Evolutionary conservation across 2,113 vertebrate genomes (phyloP).

Genomic region (Antigone vipio): DNA sequence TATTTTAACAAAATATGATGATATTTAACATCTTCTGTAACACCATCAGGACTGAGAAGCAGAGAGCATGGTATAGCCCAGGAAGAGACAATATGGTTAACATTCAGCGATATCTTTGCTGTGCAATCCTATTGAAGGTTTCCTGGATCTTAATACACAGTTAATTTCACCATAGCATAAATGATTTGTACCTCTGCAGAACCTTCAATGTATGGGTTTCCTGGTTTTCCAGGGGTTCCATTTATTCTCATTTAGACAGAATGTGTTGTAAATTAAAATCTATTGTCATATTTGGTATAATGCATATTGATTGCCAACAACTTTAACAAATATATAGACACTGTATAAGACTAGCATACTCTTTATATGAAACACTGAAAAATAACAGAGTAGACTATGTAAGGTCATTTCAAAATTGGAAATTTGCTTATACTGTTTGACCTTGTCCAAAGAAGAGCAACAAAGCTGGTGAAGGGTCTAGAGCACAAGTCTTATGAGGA

Average conservation of each 20-base stretch:
- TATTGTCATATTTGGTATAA: not conserved
- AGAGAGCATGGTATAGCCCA: not conserved
- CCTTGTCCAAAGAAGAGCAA: no score
- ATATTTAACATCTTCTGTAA: not conserved
- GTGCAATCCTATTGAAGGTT: not conserved
- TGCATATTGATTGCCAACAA: not conserved
- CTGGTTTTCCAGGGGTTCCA: accelerated
- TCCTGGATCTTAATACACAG: not conserved
- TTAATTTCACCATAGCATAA: not conserved
- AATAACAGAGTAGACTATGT: not conserved
- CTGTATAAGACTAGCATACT: not conserved
- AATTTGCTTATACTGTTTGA: not conserved
- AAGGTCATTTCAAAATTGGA: not conserved
- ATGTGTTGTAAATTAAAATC: not conserved
- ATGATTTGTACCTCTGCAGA: not conserved
- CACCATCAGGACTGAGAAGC: not conserved
- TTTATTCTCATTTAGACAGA: not conserved
- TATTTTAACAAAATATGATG: not conserved
- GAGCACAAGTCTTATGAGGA: no score
- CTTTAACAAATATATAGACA: not conserved
- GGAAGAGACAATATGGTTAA: not conserved
- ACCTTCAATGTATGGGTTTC: not conserved
- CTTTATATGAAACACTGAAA: not conserved
- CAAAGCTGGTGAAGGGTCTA: no score
- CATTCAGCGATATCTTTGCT: not conserved